phyloP scores from a whole-genome alignment of 2,797 vertebrate species.

The Myotis daubentonii region DNA sequence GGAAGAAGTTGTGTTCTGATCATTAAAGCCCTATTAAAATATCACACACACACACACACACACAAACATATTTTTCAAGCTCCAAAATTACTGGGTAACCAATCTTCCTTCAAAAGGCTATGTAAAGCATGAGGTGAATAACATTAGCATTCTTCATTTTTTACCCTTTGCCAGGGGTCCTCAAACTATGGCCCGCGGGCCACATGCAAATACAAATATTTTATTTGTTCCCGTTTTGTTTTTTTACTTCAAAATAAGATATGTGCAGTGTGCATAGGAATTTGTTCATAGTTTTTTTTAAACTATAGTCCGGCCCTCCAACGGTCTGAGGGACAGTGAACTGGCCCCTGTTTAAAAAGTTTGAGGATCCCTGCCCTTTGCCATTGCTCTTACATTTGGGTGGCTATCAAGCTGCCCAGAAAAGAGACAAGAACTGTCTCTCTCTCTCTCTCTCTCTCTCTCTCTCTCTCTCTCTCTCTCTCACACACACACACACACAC shows the following conservation, averaged over 20 bases:
- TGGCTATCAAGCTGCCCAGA: neutral
- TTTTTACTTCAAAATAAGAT: too few species aligned
- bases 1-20: neutral
- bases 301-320: too few species aligned
- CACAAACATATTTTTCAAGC: neutral
- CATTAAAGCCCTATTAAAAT: conserved; percentile 26
- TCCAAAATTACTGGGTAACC: neutral
- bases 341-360: too few species aligned
- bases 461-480: too few species aligned
- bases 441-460: too few species aligned
- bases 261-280: too few species aligned
- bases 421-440: neutral
- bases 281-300: too few species aligned
- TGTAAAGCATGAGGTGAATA: neutral
- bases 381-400: neutral
- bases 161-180: neutral
- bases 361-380: too few species aligned
- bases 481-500: neutral
- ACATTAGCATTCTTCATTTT: neutral
- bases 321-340: too few species aligned
- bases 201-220: too few species aligned
- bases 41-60: neutral
- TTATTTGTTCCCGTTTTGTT: too few species aligned
- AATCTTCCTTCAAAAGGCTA: neutral
- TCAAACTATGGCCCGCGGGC: too few species aligned